Evolutionary conservation across 2,797 vertebrate species (phyloP), one percentile per base, ranked within the genome.

Genomic region (Leuciscus waleckii): DNA sequence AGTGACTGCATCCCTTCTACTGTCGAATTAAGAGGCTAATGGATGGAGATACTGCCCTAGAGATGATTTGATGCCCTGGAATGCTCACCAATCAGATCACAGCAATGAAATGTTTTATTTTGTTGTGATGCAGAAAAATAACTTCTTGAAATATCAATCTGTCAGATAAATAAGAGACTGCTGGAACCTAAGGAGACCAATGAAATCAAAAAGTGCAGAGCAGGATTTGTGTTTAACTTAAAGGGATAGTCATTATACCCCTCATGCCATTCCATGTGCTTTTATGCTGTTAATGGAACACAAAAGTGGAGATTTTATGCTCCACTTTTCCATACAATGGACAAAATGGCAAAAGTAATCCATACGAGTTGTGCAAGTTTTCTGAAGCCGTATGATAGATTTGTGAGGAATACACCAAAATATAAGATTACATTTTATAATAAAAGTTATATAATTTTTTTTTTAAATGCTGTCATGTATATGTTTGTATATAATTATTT

Each of bases 21-120:
- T 85, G 81, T 79, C 88, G 88, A 90, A 90, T 93, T 91, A 90
- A 86, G 85, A 89, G 93, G 90, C 91, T 94, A 92, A 92, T 88
- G 49, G 56, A 91, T 91, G 80, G 32, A 8, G 54, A 84, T 84
- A 54, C 61, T 68, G 80, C 86, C 91, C 91, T 83, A 0, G 17
- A 92, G 92, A 87, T 90, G 92, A 88, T 89, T 90, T 81, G 43
- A 86, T 70, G 74, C 78, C 43, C 78, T 89, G 58, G 88, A 85
- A 85, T 67, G 2, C 81, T 88, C 82, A 73, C 90, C 74, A 92
- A 90, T 90, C 88, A 85, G 83, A 92, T 93, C 87, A 75, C 58
- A 75, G 21, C 41, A 37, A 29, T 58, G 1, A 26, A 71, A 78
- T 17, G 51, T 56, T 58, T 29, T 63, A 23, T 67, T 29, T 83